A percentile compares a stretch with the other conserved stretches of the same genome.
Evolutionary conservation across 2,888 invertebrate genomes (phyloP).

Genomic region (Gari tellinella): DNA sequence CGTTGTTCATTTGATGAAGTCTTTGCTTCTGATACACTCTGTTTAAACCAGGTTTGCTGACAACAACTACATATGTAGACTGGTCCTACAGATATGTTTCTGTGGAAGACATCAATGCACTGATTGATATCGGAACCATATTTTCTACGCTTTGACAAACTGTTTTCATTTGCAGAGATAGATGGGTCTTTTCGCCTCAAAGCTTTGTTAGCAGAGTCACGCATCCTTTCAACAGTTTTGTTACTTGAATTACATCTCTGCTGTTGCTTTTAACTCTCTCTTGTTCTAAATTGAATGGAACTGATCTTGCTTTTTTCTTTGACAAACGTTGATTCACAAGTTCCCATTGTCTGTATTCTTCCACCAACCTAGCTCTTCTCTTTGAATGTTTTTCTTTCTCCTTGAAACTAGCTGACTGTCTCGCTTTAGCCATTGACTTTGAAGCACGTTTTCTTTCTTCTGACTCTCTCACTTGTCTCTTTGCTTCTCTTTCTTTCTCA

Average conservation of each 20-base stretch:
- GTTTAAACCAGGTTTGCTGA: constrained; percentile 24
- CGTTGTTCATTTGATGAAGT: constrained; percentile 8
- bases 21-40: constrained; percentile 10
- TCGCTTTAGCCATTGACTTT: not conserved
- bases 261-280: constrained; percentile 10
- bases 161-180: not conserved
- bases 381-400: not conserved
- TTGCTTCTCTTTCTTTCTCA: not conserved
- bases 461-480: too few relatives aligned
- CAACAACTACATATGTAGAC: constrained; percentile 17
- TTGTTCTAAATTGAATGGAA: constrained; percentile 1
- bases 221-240: not conserved
- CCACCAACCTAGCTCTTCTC: not conserved
- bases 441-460: too few relatives aligned
- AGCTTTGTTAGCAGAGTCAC: not conserved
- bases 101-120: constrained; percentile 12
- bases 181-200: constrained; percentile 1
- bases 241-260: not conserved
- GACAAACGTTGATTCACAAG: not conserved
- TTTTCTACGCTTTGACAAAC: not conserved
- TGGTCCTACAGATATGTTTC: constrained; percentile 6
- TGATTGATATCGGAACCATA: constrained; percentile 6
- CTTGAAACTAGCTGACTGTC: not conserved
- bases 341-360: constrained; percentile 7
- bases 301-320: constrained; percentile 1